Conservation (phyloP, 2,797 vertebrate genomes). For the Xyrichtys novacula region DNA sequence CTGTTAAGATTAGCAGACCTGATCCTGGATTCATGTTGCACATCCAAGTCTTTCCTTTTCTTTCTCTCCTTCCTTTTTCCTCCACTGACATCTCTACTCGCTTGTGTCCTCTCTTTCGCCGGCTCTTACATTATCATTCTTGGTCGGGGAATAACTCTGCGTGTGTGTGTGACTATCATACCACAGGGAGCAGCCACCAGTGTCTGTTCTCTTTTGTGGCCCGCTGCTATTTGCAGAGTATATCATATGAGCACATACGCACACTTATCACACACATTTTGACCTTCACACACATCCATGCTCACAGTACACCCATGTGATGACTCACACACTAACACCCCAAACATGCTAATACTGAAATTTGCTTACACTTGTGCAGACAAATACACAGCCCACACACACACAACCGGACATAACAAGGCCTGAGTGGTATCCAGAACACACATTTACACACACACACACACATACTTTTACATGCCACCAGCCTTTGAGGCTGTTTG, state of each 20-base stretch:
- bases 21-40: constrained; percentile 37
- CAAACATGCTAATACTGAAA: constrained; percentile 37
- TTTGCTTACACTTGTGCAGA: constrained; percentile 41
- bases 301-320: constrained; percentile 25
- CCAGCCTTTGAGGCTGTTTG: no score
- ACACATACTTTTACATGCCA: no score
- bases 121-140: constrained; percentile 36
- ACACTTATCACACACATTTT: constrained; percentile 15
- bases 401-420: not conserved
- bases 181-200: constrained; percentile 59
- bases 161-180: constrained; percentile 52
- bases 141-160: constrained; percentile 18
- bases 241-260: constrained; percentile 67
- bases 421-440: no score
- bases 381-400: constrained; percentile 22
- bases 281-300: constrained; percentile 2
- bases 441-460: no score
- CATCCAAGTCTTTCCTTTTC: not conserved
- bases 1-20: constrained; percentile 14
- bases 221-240: constrained; percentile 72
- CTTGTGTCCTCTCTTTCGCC: constrained; percentile 5
- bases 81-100: not conserved
- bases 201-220: constrained; percentile 63
- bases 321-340: constrained; percentile 14
- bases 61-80: not conserved